phyloP scores from a whole-genome alignment of 2,888 invertebrate genomes.

The Tachina lurida region DNA sequence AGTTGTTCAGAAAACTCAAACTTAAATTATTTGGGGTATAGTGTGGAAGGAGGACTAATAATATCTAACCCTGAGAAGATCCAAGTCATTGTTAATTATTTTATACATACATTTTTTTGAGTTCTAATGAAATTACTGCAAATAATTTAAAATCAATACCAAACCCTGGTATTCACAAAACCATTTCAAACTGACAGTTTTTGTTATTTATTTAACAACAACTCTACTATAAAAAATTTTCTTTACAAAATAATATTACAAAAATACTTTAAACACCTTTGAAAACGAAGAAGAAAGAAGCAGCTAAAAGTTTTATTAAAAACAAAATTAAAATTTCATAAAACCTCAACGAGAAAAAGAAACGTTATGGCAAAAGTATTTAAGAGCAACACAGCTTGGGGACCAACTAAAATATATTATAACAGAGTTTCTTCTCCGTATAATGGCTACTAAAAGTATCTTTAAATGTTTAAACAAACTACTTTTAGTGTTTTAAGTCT shows the following conservation, averaged over 20 bases:
- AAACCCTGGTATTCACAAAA: too few species aligned
- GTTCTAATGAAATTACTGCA: too few species aligned
- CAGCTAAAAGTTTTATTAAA: constrained; percentile 6
- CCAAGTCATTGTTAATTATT: too few species aligned
- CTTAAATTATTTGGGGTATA: too few species aligned
- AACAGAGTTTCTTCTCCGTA: constrained; percentile 16
- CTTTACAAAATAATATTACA: background rate
- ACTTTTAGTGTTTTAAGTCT: constrained; percentile 37
- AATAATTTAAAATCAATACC: too few species aligned
- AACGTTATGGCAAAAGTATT: constrained; percentile 50
- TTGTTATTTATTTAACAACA: too few species aligned
- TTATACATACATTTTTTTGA: too few species aligned
- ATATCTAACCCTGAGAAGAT: too few species aligned
- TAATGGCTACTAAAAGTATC: constrained; percentile 51
- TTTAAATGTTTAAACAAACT: constrained; percentile 60
- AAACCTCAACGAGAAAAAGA: background rate
- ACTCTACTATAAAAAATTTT: too few species aligned
- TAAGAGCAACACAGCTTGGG: constrained; percentile 43
- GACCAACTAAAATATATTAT: constrained; percentile 32
- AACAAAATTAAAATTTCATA: constrained; percentile 1
- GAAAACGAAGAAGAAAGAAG: constrained; percentile 1
- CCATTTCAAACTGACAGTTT: too few species aligned
- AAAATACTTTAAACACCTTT: background rate
- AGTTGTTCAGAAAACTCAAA: too few species aligned
- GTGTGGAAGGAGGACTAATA: too few species aligned